Evolutionary conservation across 37 sponge, comb jelly and placozoan genomes (phyloP).

Genomic region (Axinella damicornis): DNA sequence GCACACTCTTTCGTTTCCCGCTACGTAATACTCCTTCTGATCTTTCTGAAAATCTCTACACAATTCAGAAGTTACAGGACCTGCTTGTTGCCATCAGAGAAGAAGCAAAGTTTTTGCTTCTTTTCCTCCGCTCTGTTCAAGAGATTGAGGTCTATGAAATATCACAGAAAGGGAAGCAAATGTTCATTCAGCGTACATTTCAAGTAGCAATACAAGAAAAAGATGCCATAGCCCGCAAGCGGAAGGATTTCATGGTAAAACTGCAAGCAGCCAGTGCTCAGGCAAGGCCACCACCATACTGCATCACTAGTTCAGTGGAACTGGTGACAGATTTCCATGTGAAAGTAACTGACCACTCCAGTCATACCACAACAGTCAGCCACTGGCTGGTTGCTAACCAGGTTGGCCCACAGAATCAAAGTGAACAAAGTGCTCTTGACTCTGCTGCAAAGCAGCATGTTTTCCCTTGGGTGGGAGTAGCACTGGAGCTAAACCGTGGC

Average conservation of each 20-base stretch:
- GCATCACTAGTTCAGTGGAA: not conserved
- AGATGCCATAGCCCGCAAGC: not conserved
- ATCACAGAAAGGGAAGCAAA: not conserved
- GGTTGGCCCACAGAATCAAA: conserved; percentile 14
- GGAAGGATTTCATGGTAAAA: not conserved
- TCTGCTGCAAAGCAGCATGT: conserved; percentile 32
- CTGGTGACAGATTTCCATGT: not conserved
- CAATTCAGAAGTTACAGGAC: not conserved
- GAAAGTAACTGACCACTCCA: not conserved
- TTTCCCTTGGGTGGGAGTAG: conserved; percentile 57
- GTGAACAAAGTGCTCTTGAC: not conserved
- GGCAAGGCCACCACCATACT: not conserved
- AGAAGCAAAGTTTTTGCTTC: conserved; percentile 13
- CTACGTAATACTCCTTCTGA: not conserved
- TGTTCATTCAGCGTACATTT: not conserved
- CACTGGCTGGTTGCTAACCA: conserved; percentile 36
- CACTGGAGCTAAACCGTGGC: not conserved
- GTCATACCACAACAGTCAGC: not conserved
- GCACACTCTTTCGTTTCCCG: conserved; percentile 18
- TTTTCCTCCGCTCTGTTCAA: conserved; percentile 12
- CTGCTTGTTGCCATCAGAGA: not conserved
- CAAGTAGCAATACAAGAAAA: not conserved
- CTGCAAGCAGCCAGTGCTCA: not conserved
- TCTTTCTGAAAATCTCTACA: conserved; percentile 2
- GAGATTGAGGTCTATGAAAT: conserved; percentile 12